phyloP scores from a whole-genome alignment of 1,140 invertebrate species.

The Augochlora pura region DNA sequence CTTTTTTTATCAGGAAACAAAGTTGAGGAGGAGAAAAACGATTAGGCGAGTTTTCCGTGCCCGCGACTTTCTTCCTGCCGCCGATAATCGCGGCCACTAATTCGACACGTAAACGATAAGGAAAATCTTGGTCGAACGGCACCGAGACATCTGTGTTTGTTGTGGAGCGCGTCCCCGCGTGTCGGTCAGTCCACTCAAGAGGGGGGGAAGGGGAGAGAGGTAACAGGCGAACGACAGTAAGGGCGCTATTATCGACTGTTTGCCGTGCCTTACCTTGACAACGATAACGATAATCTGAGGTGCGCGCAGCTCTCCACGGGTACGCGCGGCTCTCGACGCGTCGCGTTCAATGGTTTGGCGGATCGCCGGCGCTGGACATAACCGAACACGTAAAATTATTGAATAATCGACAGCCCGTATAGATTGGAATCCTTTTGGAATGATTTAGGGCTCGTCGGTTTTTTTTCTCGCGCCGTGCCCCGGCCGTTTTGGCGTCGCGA shows the following conservation, averaged over 20 bases:
- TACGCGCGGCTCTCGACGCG: neutral
- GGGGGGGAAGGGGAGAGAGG: too few relatives aligned
- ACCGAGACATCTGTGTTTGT: conserved; percentile 47
- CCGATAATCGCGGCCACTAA: conserved; percentile 25
- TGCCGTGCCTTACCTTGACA: conserved; percentile 27
- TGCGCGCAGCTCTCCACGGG: neutral
- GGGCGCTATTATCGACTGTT: conserved; percentile 55
- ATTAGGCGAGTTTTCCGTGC: neutral
- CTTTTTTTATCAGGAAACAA: conserved; percentile 21
- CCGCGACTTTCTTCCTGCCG: neutral
- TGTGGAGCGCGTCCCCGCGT: conserved; percentile 1
- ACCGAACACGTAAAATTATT: conserved; percentile 21
- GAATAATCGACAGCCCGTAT: conserved; percentile 8
- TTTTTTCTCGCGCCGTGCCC: neutral
- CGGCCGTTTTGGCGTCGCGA: conserved; percentile 2
- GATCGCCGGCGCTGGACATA: neutral
- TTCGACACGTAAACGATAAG: conserved; percentile 43
- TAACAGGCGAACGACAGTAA: conserved; percentile 31
- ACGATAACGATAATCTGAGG: conserved; percentile 53
- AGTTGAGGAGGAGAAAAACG: too few relatives aligned
- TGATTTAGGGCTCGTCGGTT: neutral
- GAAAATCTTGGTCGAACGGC: conserved; percentile 11
- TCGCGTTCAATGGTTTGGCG: neutral
- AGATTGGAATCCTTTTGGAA: neutral
- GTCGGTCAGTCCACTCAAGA: neutral